These are phyloP conservation scores for Selene dorsalis DNA, from an alignment of 2,797 vertebrate genomes.

Conservation along the genomic window DNA sequence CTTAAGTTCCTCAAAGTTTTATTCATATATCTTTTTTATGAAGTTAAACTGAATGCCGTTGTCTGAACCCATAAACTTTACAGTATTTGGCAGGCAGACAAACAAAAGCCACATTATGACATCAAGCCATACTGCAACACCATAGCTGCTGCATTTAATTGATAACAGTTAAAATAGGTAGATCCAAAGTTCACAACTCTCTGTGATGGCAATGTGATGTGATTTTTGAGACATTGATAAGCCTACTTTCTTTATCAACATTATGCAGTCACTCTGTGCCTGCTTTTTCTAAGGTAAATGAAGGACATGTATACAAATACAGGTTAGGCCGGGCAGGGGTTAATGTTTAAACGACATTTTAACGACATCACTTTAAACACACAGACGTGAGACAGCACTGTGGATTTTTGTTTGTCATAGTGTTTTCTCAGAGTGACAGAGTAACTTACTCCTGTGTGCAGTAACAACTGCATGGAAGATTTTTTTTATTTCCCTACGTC, in stretches of 20 bases:
- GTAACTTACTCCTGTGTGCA: background rate
- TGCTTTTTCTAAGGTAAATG: background rate
- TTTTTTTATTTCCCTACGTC: background rate
- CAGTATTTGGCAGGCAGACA: background rate
- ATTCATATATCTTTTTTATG: too few relatives aligned
- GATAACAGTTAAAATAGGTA: background rate
- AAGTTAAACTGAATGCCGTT: background rate
- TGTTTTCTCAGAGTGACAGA: background rate
- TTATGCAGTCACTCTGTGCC: background rate
- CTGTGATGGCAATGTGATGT: background rate
- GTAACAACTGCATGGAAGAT: background rate
- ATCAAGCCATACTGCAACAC: conserved; percentile 1
- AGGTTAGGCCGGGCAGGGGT: background rate
- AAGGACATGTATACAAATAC: background rate
- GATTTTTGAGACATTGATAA: background rate
- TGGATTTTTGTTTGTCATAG: background rate
- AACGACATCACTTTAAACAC: too few relatives aligned
- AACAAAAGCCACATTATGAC: conserved; percentile 17
- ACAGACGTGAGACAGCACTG: background rate
- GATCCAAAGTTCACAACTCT: background rate
- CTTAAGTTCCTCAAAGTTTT: background rate
- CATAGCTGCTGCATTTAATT: conserved; percentile 6
- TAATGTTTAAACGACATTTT: conserved; percentile 31
- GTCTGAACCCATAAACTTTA: background rate
- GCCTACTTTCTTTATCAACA: background rate